These are phyloP conservation scores for Clepsis dumicolana DNA, from an alignment of 2,888 invertebrate genomes.

Conservation along the genomic window DNA sequence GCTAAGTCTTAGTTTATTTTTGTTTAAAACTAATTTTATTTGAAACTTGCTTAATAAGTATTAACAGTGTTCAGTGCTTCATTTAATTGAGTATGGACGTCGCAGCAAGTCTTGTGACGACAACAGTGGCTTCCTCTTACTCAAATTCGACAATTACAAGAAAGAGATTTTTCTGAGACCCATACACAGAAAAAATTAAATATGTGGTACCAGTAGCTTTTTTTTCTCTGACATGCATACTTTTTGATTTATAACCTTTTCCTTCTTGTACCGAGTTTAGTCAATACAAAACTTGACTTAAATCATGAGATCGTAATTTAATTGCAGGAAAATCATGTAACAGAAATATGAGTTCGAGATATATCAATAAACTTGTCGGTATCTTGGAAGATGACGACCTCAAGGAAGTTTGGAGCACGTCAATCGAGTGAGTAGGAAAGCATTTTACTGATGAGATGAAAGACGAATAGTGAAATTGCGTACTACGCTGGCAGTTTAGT, in stretches of 20 bases:
- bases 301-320: constrained; percentile 5
- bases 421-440: constrained; percentile 68
- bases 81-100: not conserved
- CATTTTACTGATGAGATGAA: not conserved
- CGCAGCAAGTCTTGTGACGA: not conserved
- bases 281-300: not conserved
- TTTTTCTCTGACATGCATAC: not conserved
- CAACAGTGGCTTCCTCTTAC: not conserved
- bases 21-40: not conserved
- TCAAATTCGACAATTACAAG: not conserved
- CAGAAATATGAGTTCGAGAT: constrained; percentile 25
- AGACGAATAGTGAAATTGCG: not conserved
- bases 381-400: constrained; percentile 54
- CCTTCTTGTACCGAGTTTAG: too few relatives aligned
- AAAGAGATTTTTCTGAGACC: too few relatives aligned
- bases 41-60: not conserved
- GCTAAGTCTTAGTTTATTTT: not conserved
- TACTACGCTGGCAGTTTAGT: not conserved
- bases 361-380: constrained; percentile 30
- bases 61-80: not conserved
- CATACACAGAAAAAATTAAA: too few relatives aligned
- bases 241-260: not conserved
- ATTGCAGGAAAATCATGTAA: constrained; percentile 15
- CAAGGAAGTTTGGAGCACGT: constrained; percentile 66
- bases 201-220: too few relatives aligned